Evolutionary conservation across 2,888 invertebrate genomes (phyloP).

Genomic region (Athripsodes cinereus): DNA sequence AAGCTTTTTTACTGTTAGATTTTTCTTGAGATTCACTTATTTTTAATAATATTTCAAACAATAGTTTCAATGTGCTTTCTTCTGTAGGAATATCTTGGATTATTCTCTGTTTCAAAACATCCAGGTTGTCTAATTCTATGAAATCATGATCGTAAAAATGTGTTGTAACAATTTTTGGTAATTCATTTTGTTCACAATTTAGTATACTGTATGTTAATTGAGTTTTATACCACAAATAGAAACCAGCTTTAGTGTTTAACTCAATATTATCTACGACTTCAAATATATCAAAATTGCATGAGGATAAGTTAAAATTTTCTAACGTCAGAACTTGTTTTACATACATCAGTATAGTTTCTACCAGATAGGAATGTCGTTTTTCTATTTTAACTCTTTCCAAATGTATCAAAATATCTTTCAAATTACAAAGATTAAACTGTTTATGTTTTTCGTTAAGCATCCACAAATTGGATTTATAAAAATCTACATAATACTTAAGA

Average conservation of each 20-base stretch:
- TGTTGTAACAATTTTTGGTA: slow-evolving; percentile 7
- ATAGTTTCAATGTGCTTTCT: slow-evolving; percentile 3
- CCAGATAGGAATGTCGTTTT: slow-evolving; percentile 18
- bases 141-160: slow-evolving; percentile 7
- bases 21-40: neutral
- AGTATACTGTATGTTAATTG: slow-evolving; percentile 8
- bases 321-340: slow-evolving; percentile 7
- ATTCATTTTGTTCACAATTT: slow-evolving; percentile 12
- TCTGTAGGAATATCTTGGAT: neutral
- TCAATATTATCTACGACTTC: too few species aligned
- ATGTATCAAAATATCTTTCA: neutral
- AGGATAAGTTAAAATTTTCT: too few species aligned
- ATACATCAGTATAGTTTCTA: slow-evolving; percentile 20
- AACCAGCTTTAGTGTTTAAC: slow-evolving; percentile 4
- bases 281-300: too few species aligned
- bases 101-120: slow-evolving; percentile 5
- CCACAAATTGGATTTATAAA: slow-evolving; percentile 14
- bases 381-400: slow-evolving; percentile 5
- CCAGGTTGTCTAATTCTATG: slow-evolving; percentile 11
- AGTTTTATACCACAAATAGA: slow-evolving; percentile 15
- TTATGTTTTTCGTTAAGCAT: neutral
- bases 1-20: slow-evolving; percentile 3
- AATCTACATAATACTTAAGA: slow-evolving; percentile 17
- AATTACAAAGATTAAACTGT: neutral
- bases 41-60: slow-evolving; percentile 7